Conservation (phyloP, 2,113 vertebrate genomes). For the Paraplagusia blochii region DNA sequence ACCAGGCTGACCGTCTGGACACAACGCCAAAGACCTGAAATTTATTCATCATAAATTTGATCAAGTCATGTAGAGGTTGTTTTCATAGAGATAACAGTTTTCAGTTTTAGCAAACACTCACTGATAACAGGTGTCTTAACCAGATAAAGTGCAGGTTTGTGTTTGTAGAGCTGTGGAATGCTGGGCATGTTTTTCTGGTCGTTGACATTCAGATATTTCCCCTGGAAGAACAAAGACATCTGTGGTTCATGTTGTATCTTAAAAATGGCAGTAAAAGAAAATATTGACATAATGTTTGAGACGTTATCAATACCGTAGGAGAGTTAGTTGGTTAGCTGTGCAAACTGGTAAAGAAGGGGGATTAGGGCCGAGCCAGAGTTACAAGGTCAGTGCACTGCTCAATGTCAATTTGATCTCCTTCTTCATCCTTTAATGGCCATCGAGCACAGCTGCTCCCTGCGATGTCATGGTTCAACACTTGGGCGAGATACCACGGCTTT, state of each 20-base stretch:
- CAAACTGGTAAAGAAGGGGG: constrained; percentile 21
- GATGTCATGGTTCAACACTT: constrained; percentile 45
- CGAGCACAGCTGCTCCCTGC: constrained; percentile 51
- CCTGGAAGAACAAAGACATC: neutral
- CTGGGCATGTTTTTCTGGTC: constrained; percentile 27
- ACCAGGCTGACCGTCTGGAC: constrained; percentile 20
- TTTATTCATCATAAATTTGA: constrained; percentile 22
- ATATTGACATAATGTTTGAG: neutral
- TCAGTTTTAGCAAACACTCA: constrained; percentile 28
- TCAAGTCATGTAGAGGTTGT: constrained; percentile 38
- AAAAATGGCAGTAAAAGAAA: neutral
- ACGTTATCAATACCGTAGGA: constrained; percentile 11
- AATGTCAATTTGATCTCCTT: constrained; percentile 48
- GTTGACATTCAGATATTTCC: neutral
- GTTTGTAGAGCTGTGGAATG: constrained; percentile 37
- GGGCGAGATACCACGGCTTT: constrained; percentile 18
- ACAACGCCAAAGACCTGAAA: neutral
- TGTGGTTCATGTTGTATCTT: no score
- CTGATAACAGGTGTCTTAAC: constrained; percentile 29
- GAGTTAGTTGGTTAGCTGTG: constrained; percentile 33
- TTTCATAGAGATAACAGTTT: constrained; percentile 14
- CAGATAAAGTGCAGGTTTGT: constrained; percentile 15
- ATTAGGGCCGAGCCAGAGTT: constrained; percentile 30
- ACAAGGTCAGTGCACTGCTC: constrained; percentile 35
- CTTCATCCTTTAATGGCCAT: constrained; percentile 33